Evolutionary conservation across 2,888 invertebrate genomes (phyloP).

Genomic region (Sminthurinus aureus): DNA sequence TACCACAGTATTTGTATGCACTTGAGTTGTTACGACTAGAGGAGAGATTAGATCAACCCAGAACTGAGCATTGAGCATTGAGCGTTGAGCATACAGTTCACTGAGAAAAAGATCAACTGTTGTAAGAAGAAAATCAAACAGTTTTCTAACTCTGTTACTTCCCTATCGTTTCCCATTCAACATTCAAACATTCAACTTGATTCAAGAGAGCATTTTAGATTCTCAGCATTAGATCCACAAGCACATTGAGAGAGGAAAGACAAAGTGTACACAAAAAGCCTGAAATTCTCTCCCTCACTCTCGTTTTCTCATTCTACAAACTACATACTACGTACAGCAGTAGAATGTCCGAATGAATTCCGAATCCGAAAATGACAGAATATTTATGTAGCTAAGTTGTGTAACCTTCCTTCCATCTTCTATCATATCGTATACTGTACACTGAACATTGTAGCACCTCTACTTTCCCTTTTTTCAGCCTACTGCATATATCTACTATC

Average conservation of each 20-base stretch:
- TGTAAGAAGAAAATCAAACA: conserved; percentile 53
- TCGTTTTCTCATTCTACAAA: neutral
- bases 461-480: neutral
- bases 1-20: neutral
- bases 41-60: conserved; percentile 36
- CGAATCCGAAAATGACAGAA: neutral
- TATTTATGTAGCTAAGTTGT: no score
- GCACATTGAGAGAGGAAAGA: conserved; percentile 4
- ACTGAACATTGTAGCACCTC: neutral
- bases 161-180: conserved; percentile 23
- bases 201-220: neutral
- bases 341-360: neutral
- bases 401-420: no score
- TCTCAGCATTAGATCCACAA: neutral
- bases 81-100: no score
- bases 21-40: neutral
- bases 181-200: conserved; percentile 8
- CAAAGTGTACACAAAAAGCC: conserved; percentile 8
- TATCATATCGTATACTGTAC: no score
- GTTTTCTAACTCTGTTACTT: conserved; percentile 40
- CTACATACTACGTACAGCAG: no score
- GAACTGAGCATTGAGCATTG: no score
- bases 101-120: conserved; percentile 52
- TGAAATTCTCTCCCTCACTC: neutral
- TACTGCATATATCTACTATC: neutral